Conservation (phyloP, 2,113 vertebrate genomes). For the Arvicanthis niloticus region DNA sequence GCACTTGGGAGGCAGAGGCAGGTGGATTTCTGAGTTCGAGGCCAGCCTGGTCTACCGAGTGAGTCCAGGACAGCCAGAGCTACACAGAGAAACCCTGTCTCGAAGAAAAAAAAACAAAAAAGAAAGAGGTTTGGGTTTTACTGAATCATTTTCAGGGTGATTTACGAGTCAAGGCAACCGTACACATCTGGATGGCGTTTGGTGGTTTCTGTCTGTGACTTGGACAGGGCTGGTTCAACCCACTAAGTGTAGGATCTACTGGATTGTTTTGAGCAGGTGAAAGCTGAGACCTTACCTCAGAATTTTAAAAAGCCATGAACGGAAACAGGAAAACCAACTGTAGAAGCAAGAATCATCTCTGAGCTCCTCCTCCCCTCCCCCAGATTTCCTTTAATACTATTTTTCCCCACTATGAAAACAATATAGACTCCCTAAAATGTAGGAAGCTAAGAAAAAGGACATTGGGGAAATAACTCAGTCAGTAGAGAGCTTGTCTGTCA, state of each 20-base stretch:
- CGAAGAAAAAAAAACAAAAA: too few species aligned
- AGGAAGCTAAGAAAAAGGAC: not conserved
- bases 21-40: too few species aligned
- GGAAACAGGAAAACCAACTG: not conserved
- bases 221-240: not conserved
- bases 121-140: not conserved
- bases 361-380: not conserved
- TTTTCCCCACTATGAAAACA: not conserved
- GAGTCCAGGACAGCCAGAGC: too few species aligned
- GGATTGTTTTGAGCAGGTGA: not conserved
- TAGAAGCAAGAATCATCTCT: not conserved
- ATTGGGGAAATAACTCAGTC: not conserved
- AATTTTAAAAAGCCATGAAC: not conserved
- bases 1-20: too few species aligned
- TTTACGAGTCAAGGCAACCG: not conserved
- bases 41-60: too few species aligned
- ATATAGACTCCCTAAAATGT: not conserved
- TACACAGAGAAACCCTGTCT: too few species aligned
- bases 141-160: not conserved
- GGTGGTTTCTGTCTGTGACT: not conserved
- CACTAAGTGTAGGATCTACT: not conserved
- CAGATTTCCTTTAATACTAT: conserved; percentile 4
- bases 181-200: not conserved
- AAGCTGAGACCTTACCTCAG: not conserved
- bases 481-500: too few species aligned